These are phyloP conservation scores for Clistopyga incitator DNA, from an alignment of 2,888 invertebrate genomes.

Conservation along the genomic window DNA sequence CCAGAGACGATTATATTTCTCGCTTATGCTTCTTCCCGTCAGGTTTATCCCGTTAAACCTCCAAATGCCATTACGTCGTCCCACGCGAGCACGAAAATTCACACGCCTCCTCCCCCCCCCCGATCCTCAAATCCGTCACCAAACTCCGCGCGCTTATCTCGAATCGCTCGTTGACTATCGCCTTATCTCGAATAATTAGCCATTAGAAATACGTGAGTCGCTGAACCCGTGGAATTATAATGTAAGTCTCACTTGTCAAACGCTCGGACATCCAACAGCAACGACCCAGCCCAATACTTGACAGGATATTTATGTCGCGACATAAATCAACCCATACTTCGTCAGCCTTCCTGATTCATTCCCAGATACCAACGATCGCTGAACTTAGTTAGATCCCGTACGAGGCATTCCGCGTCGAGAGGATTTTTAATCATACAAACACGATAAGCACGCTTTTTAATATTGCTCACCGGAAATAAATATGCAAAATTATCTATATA, in stretches of 20 bases:
- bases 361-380: background rate
- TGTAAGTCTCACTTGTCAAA: background rate
- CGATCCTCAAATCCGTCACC: background rate
- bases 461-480: background rate
- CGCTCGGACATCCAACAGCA: background rate
- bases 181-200: constrained; percentile 15
- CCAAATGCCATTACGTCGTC: constrained; percentile 63
- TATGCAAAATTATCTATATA: too few relatives aligned
- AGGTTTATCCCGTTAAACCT: constrained; percentile 66
- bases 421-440: background rate
- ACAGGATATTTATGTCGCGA: constrained; percentile 52
- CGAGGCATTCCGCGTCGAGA: background rate
- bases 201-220: constrained; percentile 1
- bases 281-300: constrained; percentile 15
- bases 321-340: constrained; percentile 53
- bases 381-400: background rate
- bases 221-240: background rate
- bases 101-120: constrained; percentile 35
- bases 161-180: background rate
- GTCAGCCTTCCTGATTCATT: constrained; percentile 15
- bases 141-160: background rate
- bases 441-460: background rate
- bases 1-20: constrained; percentile 63
- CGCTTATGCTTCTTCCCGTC: constrained; percentile 34
- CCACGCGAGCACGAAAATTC: constrained; percentile 65